phyloP scores from a whole-genome alignment of 2,113 vertebrate genomes.

The Oxygymnocypris stewartii region DNA sequence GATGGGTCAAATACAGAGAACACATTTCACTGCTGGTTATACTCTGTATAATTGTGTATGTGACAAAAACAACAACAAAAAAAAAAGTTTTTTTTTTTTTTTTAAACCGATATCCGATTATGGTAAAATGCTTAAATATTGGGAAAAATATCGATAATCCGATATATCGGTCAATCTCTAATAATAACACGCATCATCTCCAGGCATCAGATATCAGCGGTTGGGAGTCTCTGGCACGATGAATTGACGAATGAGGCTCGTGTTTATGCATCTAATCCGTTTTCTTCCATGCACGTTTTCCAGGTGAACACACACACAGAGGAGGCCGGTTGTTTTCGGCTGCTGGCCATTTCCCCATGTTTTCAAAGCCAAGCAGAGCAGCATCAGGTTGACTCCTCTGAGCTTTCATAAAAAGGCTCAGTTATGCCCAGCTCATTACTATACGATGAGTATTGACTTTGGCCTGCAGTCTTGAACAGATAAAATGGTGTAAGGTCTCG shows the following conservation, averaged over 20 bases:
- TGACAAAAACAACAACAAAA: no score
- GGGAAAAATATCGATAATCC: neutral
- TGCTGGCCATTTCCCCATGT: constrained; percentile 76
- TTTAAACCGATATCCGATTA: no score
- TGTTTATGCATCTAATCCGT: neutral
- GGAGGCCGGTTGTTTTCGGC: constrained; percentile 56
- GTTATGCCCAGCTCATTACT: constrained; percentile 98
- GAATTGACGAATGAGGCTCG: neutral
- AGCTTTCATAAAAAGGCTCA: constrained; percentile 94
- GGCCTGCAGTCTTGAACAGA: constrained; percentile 97
- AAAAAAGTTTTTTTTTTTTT: no score
- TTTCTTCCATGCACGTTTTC: constrained; percentile 21
- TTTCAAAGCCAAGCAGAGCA: constrained; percentile 82
- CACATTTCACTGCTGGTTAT: no score
- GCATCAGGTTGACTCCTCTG: constrained; percentile 87
- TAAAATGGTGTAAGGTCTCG: constrained; percentile 95
- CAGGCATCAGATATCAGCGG: no score
- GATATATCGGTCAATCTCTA: no score
- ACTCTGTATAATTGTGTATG: no score
- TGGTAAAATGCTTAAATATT: no score
- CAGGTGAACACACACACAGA: neutral
- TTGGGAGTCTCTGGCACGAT: neutral
- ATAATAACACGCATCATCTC: no score
- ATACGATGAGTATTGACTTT: constrained; percentile 99
- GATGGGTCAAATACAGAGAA: no score